These are phyloP conservation scores for Kryptolebias ocellatus DNA, from an alignment of 2,797 vertebrate genomes.

Conservation along the genomic window DNA sequence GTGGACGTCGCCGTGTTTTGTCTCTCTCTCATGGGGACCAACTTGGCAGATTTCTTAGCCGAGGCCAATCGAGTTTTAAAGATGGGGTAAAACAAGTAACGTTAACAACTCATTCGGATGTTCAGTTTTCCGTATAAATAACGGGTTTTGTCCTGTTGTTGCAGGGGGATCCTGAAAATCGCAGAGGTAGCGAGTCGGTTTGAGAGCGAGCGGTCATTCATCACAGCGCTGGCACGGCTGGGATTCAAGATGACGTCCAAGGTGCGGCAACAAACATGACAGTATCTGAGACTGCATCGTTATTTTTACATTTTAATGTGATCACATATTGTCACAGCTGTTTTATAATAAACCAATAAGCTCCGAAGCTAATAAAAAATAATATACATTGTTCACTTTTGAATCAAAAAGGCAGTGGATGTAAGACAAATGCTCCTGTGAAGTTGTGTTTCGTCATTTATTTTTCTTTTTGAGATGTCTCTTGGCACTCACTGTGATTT, in stretches of 20 bases:
- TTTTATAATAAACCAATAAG: not conserved
- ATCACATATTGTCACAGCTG: not conserved
- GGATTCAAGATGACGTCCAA: slow-evolving; percentile 89
- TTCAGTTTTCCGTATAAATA: accelerated
- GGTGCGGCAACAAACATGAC: slow-evolving; percentile 74
- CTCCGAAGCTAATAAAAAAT: not conserved
- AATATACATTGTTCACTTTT: not conserved
- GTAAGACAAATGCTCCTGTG: not conserved
- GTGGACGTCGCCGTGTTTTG: slow-evolving; percentile 94
- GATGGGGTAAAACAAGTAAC: slow-evolving; percentile 77
- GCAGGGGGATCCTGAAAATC: slow-evolving; percentile 89
- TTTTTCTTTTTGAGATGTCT: slow-evolving; percentile 10
- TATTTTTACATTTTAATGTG: not conserved
- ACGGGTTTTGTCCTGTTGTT: slow-evolving; percentile 13
- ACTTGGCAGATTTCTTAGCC: slow-evolving; percentile 89
- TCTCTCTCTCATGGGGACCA: slow-evolving; percentile 96
- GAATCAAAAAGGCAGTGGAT: not conserved
- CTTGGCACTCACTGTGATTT: not conserved
- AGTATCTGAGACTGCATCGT: not conserved
- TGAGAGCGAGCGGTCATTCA: slow-evolving; percentile 82
- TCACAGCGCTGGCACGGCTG: slow-evolving; percentile 79
- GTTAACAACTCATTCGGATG: not conserved
- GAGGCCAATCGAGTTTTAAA: slow-evolving; percentile 93
- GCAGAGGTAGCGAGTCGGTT: slow-evolving; percentile 95
- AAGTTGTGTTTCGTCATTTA: not conserved